These are phyloP conservation scores for Drosophila hawaiiensis DNA, from an alignment of 2,888 invertebrate species.

Conservation along the genomic window DNA sequence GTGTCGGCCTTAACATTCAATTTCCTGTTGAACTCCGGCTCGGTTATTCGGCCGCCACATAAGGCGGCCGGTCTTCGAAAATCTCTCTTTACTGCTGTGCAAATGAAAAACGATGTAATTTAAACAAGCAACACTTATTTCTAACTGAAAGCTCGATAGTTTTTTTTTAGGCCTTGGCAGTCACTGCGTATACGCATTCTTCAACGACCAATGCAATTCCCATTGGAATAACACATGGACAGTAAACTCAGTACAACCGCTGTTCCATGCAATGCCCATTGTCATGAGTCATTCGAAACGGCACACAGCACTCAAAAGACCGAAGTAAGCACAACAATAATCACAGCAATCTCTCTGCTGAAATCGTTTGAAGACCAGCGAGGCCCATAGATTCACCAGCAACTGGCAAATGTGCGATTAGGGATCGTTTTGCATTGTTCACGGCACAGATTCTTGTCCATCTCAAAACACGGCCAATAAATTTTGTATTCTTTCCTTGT, in stretches of 20 bases:
- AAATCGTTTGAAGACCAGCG: slow-evolving; percentile 26
- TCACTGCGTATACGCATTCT: slow-evolving; percentile 69
- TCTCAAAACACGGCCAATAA: slow-evolving; percentile 37
- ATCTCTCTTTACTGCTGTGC: slow-evolving; percentile 8
- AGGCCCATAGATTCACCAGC: slow-evolving; percentile 23
- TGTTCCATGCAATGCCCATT: slow-evolving; percentile 54
- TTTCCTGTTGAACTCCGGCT: slow-evolving; percentile 55
- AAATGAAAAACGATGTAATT: slow-evolving; percentile 36
- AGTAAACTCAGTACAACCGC: slow-evolving; percentile 8
- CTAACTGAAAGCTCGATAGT: slow-evolving; percentile 16
- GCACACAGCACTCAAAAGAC: slow-evolving; percentile 48
- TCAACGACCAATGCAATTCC: slow-evolving; percentile 37
- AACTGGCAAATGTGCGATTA: slow-evolving; percentile 67
- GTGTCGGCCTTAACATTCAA: slow-evolving; percentile 66
- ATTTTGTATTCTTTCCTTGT: slow-evolving; percentile 13
- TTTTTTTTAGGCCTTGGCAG: slow-evolving; percentile 14
- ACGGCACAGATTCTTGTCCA: slow-evolving; percentile 37
- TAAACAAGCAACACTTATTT: slow-evolving; percentile 37
- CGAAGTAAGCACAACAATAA: slow-evolving; percentile 24
- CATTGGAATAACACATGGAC: slow-evolving; percentile 23
- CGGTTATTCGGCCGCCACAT: slow-evolving; percentile 14
- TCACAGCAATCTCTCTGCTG: slow-evolving; percentile 31
- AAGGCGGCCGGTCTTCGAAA: slow-evolving; percentile 17
- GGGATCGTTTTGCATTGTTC: slow-evolving; percentile 65
- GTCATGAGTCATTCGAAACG: slow-evolving; percentile 69